A percentile compares a stretch with the other conserved stretches of the same genome.
These are phyloP conservation scores for Lordiphosa collinella DNA, from an alignment of 1,140 invertebrate species.

Conservation along the genomic window DNA sequence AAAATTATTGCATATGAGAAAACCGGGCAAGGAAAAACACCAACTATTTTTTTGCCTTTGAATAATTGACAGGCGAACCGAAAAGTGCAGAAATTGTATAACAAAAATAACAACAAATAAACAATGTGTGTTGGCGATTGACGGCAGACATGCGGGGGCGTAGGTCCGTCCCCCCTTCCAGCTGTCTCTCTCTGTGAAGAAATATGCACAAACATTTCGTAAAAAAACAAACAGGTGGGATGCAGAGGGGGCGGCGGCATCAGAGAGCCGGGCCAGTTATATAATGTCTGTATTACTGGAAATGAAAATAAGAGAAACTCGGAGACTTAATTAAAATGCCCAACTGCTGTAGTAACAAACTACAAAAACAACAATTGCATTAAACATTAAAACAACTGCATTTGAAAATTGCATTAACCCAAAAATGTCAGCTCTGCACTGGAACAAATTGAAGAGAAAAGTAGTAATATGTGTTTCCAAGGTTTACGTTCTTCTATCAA, in stretches of 20 bases:
- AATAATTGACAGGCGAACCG: slow-evolving; percentile 54
- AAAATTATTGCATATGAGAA: slow-evolving; percentile 25
- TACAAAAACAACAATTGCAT: slow-evolving; percentile 22
- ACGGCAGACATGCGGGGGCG: slow-evolving; percentile 22
- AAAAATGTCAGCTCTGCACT: slow-evolving; percentile 49
- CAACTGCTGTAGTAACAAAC: slow-evolving; percentile 18
- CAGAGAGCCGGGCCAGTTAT: slow-evolving; percentile 21
- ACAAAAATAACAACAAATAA: slow-evolving; percentile 18
- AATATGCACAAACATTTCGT: slow-evolving; percentile 33
- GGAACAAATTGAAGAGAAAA: slow-evolving; percentile 18
- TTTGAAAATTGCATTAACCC: slow-evolving; percentile 65
- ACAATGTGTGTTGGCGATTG: slow-evolving; percentile 24
- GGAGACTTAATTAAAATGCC: slow-evolving; percentile 49
- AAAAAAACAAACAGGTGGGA: slow-evolving; percentile 28
- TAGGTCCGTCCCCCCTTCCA: slow-evolving; percentile 4
- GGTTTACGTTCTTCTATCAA: no score
- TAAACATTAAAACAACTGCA: slow-evolving; percentile 47
- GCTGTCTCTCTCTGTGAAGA: background rate
- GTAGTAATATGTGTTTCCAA: background rate
- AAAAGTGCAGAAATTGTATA: slow-evolving; percentile 40
- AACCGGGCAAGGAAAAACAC: slow-evolving; percentile 35
- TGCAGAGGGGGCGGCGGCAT: background rate
- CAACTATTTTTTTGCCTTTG: slow-evolving; percentile 16
- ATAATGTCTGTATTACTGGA: slow-evolving; percentile 20
- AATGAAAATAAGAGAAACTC: background rate